phyloP scores from a whole-genome alignment of 35 echinoderm and acorn worm genomes.

The Ophiothrix spiculata region DNA sequence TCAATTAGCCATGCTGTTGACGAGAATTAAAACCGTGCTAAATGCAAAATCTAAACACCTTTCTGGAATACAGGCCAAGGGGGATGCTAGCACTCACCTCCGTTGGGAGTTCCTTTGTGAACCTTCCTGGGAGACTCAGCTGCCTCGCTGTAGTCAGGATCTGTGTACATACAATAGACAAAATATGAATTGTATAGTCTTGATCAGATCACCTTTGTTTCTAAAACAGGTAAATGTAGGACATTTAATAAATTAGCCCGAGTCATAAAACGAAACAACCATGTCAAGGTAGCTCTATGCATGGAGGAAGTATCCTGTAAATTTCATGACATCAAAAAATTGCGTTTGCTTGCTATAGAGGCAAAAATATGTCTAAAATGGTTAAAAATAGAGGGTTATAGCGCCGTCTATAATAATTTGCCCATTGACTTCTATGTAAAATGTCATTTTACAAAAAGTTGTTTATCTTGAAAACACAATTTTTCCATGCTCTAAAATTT shows the following conservation, averaged over 20 bases:
- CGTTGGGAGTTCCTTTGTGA: conserved; percentile 53
- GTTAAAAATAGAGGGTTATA: too few species aligned
- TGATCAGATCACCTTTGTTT: neutral
- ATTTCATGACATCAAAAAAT: too few species aligned
- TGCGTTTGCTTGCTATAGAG: too few species aligned
- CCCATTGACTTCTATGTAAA: too few species aligned
- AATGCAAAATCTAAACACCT: neutral
- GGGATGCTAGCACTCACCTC: conserved; percentile 30
- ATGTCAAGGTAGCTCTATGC: too few species aligned
- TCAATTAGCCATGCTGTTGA: neutral
- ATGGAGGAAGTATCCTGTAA: too few species aligned
- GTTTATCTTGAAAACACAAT: too few species aligned
- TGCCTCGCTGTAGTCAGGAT: conserved; percentile 28
- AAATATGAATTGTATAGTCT: neutral
- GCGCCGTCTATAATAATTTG: neutral
- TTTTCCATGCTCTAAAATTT: too few species aligned
- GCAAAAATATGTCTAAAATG: too few species aligned
- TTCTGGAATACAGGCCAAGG: too few species aligned
- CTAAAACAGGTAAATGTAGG: neutral
- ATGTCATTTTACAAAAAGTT: too few species aligned
- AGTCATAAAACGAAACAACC: too few species aligned
- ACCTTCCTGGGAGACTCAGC: conserved; percentile 44
- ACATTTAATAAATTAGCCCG: neutral
- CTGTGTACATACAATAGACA: neutral
- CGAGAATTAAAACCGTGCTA: neutral